These are phyloP conservation scores for Darwinula stevensoni DNA, from an alignment of 2,888 invertebrate genomes.

Conservation along the genomic window DNA sequence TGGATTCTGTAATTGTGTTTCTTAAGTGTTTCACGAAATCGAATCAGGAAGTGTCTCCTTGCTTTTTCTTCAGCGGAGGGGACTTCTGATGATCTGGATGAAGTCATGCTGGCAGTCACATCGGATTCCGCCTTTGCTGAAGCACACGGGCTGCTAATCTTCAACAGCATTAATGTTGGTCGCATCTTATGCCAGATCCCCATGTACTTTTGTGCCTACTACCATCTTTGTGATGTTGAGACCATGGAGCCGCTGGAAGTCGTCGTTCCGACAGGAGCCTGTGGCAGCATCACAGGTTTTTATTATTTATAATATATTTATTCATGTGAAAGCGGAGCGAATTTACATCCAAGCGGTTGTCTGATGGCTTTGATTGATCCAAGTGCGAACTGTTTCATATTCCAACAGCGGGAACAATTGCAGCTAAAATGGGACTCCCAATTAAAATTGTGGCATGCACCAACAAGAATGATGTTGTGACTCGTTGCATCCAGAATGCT, in stretches of 20 bases:
- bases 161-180: conserved; percentile 21
- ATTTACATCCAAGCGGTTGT: no score
- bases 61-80: conserved; percentile 16
- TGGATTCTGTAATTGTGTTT: no score
- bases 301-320: no score
- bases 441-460: conserved; percentile 16
- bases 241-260: conserved; percentile 14
- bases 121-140: conserved; percentile 14
- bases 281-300: conserved; percentile 18
- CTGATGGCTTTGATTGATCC: no score
- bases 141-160: conserved; percentile 13
- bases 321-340: no score
- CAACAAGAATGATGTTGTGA: conserved; percentile 17
- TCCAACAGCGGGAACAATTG: conserved; percentile 16
- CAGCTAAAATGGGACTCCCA: conserved; percentile 18
- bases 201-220: conserved; percentile 18
- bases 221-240: conserved; percentile 10
- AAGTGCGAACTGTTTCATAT: conserved; percentile 2
- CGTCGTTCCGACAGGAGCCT: conserved; percentile 20
- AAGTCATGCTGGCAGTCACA: conserved; percentile 16
- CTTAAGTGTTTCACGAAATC: no score
- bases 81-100: conserved; percentile 19
- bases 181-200: conserved; percentile 18
- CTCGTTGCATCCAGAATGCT: conserved; percentile 14
- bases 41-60: neutral